Base-by-base conservation (phyloP, 2,113 vertebrate genomes). In the Cyprinodon variegatus region DNA sequence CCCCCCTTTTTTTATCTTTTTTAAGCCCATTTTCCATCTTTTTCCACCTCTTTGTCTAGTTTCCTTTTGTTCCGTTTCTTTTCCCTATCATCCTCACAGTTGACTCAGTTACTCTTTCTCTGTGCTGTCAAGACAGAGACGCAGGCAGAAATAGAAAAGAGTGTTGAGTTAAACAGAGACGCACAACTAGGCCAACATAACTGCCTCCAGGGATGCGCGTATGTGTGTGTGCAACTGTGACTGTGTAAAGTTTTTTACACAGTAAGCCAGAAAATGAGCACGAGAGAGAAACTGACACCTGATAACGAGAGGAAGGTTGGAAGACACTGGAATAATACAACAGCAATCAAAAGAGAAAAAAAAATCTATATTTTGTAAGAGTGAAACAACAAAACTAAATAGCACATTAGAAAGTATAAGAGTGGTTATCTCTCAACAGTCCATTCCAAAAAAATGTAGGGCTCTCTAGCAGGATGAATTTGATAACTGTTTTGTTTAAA, bases 181-280 rank as follows among this genome's bases (percentile, higher is more conserved):
- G 29, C 82, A 89, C 85, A 92, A 86, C 80, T 89, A 92, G 91
- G 89, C 86, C 92, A 92, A 82, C 84, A 76, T 81, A 72, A 83
- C 67, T 80, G 86, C 90, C 90, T 85, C 89, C 68, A 81, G 84
- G 84, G 86, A 73, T 57, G 75, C 80, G 85, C 73, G 84, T 65
- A 12, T 83, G 22, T 79, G 66, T 83, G 65, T 65, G 76, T 74
- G n/a, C n/a, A 36, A 20, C 50, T 57, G 17, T 45, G 50, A 74
- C 15, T 76, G 43, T 68, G 50, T 45, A 53, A n/a, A 39, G 73
- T 78, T 57, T 81, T 60, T 71, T 59, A 38, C 65, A 17, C 57
- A 81, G 69, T 41, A 40, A 65, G 70, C 73, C 57, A 74, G 40
- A 79, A 72, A 78, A 83, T 70, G 15, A 72, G 70, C 78, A 68